phyloP scores from a whole-genome alignment of 2,888 invertebrate species.

The Andricus quercusramuli region DNA sequence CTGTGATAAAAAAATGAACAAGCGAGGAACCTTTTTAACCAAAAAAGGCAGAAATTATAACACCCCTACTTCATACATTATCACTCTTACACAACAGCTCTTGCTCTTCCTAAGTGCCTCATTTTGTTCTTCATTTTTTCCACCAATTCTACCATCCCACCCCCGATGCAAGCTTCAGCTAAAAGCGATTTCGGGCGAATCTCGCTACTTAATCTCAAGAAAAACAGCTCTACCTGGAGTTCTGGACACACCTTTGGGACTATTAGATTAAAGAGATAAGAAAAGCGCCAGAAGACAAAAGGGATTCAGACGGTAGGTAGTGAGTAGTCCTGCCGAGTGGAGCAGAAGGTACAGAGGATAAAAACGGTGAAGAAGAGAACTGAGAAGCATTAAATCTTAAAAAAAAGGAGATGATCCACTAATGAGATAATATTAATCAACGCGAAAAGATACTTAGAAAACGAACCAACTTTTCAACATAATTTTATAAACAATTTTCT shows the following conservation, averaged over 20 bases:
- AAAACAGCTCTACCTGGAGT: constrained; percentile 29
- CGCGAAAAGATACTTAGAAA: background rate
- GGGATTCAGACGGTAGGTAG: constrained; percentile 24
- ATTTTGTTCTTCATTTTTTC: constrained; percentile 24
- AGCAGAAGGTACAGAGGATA: constrained; percentile 20
- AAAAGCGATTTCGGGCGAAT: constrained; percentile 31
- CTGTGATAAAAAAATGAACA: background rate
- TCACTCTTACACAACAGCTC: constrained; percentile 13
- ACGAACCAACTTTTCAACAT: background rate
- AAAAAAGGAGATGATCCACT: background rate
- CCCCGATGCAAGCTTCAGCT: constrained; percentile 21
- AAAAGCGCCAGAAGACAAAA: constrained; percentile 11
- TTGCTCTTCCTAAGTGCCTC: constrained; percentile 7
- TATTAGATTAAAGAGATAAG: constrained; percentile 25
- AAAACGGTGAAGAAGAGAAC: background rate
- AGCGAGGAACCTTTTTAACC: constrained; percentile 4
- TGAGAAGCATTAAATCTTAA: background rate
- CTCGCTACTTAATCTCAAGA: constrained; percentile 30
- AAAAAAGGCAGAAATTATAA: constrained; percentile 21
- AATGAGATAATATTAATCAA: background rate
- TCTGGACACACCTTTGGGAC: constrained; percentile 33
- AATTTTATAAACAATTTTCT: background rate
- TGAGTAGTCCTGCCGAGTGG: background rate
- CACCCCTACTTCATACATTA: constrained; percentile 1
- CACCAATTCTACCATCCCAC: constrained; percentile 21